These are phyloP conservation scores for Ischnura elegans DNA, from an alignment of 2,888 invertebrate genomes.

Conservation along the genomic window DNA sequence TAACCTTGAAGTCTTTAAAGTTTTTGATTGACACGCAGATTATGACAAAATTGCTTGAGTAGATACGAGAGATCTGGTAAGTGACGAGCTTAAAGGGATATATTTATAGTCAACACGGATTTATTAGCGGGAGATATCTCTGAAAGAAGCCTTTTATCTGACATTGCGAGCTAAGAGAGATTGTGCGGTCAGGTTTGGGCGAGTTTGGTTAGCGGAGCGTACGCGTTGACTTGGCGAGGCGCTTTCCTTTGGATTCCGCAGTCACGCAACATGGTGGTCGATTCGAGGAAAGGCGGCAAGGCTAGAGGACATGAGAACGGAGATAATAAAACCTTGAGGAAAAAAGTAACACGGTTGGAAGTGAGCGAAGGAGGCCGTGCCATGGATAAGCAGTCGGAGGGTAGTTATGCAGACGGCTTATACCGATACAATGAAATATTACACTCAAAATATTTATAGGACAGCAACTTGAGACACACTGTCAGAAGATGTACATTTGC, in stretches of 20 bases:
- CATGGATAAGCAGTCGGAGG: not conserved
- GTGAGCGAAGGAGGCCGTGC: not conserved
- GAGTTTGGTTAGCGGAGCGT: conserved; percentile 6
- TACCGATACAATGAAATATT: too few relatives aligned
- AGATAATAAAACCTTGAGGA: not conserved
- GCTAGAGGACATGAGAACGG: not conserved
- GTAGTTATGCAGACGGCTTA: too few relatives aligned
- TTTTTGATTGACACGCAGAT: too few relatives aligned
- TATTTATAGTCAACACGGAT: conserved; percentile 27
- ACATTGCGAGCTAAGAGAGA: not conserved
- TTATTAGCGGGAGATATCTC: not conserved
- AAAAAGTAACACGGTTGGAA: not conserved
- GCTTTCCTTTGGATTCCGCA: conserved; percentile 15
- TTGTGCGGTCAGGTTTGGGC: not conserved
- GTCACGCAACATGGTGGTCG: not conserved
- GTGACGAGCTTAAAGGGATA: not conserved
- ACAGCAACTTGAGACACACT: too few relatives aligned
- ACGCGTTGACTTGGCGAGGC: not conserved
- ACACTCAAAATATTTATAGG: too few relatives aligned
- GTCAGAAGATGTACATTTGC: too few relatives aligned
- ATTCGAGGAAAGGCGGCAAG: not conserved
- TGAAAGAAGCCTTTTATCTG: conserved; percentile 11
- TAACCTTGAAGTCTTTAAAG: too few relatives aligned
- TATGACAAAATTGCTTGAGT: not conserved
- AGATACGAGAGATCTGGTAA: not conserved